Base-by-base conservation (phyloP, 2,888 invertebrate genomes). In the Noctuana brunneofusca region DNA sequence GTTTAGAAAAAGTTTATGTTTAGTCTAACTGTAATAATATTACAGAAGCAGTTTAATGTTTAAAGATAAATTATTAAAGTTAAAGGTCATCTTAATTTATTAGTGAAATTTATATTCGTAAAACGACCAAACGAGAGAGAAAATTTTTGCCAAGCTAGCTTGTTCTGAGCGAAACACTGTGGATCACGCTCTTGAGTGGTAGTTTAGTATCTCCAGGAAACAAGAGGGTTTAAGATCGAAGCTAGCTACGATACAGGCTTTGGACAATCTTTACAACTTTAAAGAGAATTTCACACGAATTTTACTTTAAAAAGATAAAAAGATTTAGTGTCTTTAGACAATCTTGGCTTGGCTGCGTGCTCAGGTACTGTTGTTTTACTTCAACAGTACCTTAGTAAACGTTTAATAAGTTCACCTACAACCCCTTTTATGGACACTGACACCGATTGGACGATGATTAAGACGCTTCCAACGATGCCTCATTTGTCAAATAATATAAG, bases 161-260 rank as follows among this genome's bases (percentile, higher is more conserved):
- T 35, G n/a, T 14, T 8, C 41, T 41, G 27, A 27, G 2, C 18
- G 18, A 43, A 11, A 43, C 43, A 43, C 16, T 32, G 24, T 55
- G 27, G 55, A 24, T 43, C 43, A 5, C 35, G 18, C 27, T 27
- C 27, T 46, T 46, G 1, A 46, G 27, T 12, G 55, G 27, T 27
- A 43, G 20, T 41, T 38, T 56, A 56, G 27, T 50, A 27, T 58
- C 24, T 38, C 22, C 12, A 16, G 22, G 11, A 32, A 50, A 58
- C 35, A 30, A 20, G 30, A 49, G 24, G 35, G 58, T 49, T 24
- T 48, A 48, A 49, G 32, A 35, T 32, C 27, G 32, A 18, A 46
- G 16, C 20, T 16, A 18, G 49, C 22, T 58, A 50, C 35, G 49
- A 49, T 24, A 38, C 9, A 22, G 22, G 48, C 48, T 22, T 22